Conservation (phyloP, 2,113 vertebrate genomes). For the Coracopsis vasa region DNA sequence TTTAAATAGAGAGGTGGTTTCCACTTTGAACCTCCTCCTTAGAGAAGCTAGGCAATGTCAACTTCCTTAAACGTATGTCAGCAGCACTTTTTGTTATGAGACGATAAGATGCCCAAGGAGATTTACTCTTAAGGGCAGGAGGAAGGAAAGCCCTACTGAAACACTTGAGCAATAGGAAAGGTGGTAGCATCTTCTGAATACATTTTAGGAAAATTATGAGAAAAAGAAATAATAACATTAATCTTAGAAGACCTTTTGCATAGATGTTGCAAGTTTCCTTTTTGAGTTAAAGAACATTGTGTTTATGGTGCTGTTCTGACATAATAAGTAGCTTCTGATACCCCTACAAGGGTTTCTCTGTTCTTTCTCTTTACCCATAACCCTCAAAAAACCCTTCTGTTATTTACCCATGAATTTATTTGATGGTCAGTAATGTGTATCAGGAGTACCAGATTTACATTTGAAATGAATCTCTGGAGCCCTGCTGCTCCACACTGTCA, state of each 20-base stretch:
- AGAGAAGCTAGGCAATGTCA: neutral
- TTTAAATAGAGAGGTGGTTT: neutral
- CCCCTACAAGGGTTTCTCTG: neutral
- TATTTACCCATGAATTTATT: neutral
- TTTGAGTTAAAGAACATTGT: neutral
- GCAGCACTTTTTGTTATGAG: neutral
- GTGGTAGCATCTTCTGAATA: neutral
- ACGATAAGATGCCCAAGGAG: neutral
- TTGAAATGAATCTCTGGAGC: neutral
- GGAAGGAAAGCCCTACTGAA: neutral
- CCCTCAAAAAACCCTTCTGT: accelerated
- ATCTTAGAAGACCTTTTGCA: neutral
- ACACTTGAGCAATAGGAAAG: neutral
- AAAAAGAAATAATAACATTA: neutral
- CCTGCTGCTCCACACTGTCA: neutral
- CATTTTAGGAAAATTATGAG: neutral
- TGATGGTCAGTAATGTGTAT: neutral
- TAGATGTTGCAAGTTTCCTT: neutral
- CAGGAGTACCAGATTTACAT: neutral
- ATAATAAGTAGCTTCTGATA: neutral
- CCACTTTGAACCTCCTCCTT: neutral
- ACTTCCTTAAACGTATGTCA: neutral
- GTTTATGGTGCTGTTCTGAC: neutral
- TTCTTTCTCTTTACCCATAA: neutral
- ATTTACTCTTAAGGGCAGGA: neutral